Base-by-base conservation (phyloP, 2,888 invertebrate species). In the Ornithoptera priamus region DNA sequence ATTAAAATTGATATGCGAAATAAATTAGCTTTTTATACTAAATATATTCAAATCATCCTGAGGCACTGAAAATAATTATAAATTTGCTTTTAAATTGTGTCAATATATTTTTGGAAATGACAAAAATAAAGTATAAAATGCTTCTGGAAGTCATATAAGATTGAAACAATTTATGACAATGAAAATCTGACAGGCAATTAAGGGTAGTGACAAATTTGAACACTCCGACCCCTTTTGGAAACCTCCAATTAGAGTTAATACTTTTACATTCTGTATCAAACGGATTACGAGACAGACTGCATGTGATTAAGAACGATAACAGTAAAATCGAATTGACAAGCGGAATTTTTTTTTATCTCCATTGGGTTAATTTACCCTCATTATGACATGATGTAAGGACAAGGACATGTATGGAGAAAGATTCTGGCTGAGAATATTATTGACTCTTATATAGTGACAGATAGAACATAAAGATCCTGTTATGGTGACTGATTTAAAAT, bases 111-210 rank as follows among this genome's bases (percentile, higher is more conserved):
- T n/a, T n/a, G 5, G 1, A 8, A 8, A 6, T 18, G n/a, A 20
- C 8, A n/a, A 22, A 20, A 15, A 58, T 1, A 58, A 22, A 15
- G 6, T 10, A 12, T 2, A 3, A 24, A 20, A 22, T 58, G 12
- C 22, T n/a, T 58, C 24, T 24, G 22, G 12, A 22, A 58, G 22
- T 15, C 22, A 22, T n/a, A 24, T 24, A 58, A 22, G 22, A 58
- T 24, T 58, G 2, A 15, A 15, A 30, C 39, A 18, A 42, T 42
- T 58, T 59, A 58, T 22, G 22, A 46, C 46, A 39, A 58, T 39
- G 39, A 59, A 57, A 65, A 65, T 57, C 22, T 65, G 65, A 30
- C 46, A 59, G 65, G 46, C 65, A 65, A 65, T 65, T 65, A 65
- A 42, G 59, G 30, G 58, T 59, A 50, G 22, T 65, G 65, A 59